A percentile compares a stretch with the other conserved stretches of the same genome.
Conservation (phyloP, 1,140 invertebrate species). For the Polyergus mexicanus region DNA sequence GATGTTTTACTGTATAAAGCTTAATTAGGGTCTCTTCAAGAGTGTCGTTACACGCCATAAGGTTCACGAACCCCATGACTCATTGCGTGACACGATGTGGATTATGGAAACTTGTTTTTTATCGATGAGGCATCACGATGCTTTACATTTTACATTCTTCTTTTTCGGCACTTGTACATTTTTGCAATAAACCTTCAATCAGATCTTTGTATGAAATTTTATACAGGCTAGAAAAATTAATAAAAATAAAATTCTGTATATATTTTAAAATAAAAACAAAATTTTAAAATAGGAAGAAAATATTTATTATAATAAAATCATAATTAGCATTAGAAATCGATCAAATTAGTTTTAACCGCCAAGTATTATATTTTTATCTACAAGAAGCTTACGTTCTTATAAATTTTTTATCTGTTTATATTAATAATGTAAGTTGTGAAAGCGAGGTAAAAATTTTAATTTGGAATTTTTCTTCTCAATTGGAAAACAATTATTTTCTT, state of each 20-base stretch:
- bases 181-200: neutral
- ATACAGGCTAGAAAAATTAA: neutral
- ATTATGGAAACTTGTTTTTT: constrained; percentile 48
- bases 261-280: no score
- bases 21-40: constrained; percentile 39
- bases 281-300: no score
- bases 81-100: constrained; percentile 73
- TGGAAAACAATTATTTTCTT: neutral
- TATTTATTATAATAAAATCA: no score
- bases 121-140: neutral
- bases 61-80: constrained; percentile 74
- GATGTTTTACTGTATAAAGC: neutral
- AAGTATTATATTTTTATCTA: neutral
- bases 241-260: no score
- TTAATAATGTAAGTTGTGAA: neutral
- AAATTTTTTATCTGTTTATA: neutral
- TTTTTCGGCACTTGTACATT: neutral
- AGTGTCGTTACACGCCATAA: constrained; percentile 61
- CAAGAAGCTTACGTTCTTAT: neutral
- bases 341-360: neutral
- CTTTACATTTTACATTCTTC: neutral
- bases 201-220: no score
- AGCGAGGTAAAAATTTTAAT: neutral
- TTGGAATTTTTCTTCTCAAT: neutral
- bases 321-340: neutral